Percentiles rank a stretch among this genome's conserved stretches.
phyloP scores from a whole-genome alignment of 1,140 invertebrate genomes.

The Pararge aegeria region DNA sequence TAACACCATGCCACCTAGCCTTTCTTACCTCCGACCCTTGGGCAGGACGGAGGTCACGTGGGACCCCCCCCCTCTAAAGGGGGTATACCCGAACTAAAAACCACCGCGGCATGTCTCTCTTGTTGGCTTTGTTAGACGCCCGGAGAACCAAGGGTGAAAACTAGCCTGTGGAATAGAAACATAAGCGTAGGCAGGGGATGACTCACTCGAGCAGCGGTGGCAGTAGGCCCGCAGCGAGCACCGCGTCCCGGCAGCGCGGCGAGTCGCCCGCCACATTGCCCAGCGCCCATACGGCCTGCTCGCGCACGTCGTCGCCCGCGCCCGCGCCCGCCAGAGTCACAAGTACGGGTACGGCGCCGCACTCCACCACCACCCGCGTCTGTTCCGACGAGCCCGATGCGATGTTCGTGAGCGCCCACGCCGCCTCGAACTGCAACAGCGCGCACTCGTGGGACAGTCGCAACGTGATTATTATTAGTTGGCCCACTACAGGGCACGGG shows the following conservation, averaged over 20 bases:
- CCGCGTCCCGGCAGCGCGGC: conserved; percentile 94
- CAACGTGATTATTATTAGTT: no score
- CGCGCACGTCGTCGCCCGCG: conserved; percentile 96
- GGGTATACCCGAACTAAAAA: no score
- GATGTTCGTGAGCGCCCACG: conserved; percentile 98
- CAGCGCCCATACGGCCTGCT: conserved; percentile 97
- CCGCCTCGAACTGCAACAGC: conserved; percentile 93
- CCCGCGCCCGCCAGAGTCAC: conserved; percentile 90
- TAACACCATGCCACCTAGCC: no score
- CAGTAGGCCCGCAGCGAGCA: conserved; percentile 92
- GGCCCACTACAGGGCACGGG: background rate
- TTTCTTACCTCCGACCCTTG: no score
- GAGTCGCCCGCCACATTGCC: conserved; percentile 99
- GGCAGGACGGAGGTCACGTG: no score
- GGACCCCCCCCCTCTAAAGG: no score
- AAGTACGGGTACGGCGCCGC: conserved; percentile 96
- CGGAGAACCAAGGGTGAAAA: no score
- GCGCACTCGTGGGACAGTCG: background rate
- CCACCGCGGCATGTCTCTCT: no score
- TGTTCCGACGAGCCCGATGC: conserved; percentile 97
- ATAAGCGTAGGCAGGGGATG: no score
- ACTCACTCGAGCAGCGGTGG: conserved; percentile 93
- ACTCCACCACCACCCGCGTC: conserved; percentile 95
- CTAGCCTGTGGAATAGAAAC: no score
- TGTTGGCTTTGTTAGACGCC: no score